Evolutionary conservation across 2,797 vertebrate genomes (phyloP), one percentile per base, ranked within the genome.

Genomic region (Sebastes goodei): DNA sequence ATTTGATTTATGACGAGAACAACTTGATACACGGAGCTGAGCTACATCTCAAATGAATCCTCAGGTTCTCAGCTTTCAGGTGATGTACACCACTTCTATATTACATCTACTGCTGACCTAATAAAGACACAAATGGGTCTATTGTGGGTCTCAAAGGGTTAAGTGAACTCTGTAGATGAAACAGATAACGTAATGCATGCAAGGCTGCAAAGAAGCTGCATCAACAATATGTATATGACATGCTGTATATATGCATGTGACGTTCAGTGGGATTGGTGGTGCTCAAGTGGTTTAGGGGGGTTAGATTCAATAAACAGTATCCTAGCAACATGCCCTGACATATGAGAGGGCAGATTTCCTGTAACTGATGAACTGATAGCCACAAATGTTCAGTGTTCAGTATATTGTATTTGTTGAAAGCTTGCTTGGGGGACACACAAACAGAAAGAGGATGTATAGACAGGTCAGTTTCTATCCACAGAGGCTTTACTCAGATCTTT

Each of bases 301-400:
- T 70, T 30, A 9, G 76, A 89, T 55, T 76, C 2, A 72, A 78
- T 71, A 87, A 76, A 77, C 21, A 33, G 73, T 85, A 11, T 83
- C 81, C 80, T 80, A 84, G 90, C 84, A 90, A 91, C 85, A 6
- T 65, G 62, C 42, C 25, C 27, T 53, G 78, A 69, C 14, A 8
- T 30, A 56, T 66, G 23, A 62, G 23, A 72, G 53, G 10, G 17
- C 5, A 32, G 64, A 83, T 75, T 86, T 86, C 74, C 80, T 75
- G 81, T 38, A 65, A 69, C 64, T 56, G 74, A 81, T 73, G 60
- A 84, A 67, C 72, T 21, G 71, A 66, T 27, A 52, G 25, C 5
- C 68, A 69, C 42, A 2, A 4, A 6, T 56, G n/a, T 53, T 53
- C 67, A 57, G 42, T 56, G 62, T 7, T 12, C 6, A 4, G 17